phyloP scores from a whole-genome alignment of 2,888 invertebrate genomes.

The Calameuta filiformis region DNA sequence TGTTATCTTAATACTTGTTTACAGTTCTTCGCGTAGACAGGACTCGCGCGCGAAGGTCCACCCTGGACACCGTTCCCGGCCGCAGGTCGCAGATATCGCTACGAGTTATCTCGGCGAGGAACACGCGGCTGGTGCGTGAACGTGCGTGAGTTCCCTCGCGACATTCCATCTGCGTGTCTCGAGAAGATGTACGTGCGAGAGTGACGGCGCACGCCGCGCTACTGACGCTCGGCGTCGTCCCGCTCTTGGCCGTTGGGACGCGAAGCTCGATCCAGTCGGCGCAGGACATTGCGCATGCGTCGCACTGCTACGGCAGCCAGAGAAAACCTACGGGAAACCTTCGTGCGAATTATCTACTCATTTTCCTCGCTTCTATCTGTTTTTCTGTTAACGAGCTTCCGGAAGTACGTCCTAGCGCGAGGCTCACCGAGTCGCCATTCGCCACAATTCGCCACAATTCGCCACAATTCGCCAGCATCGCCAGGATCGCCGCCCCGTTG shows the following conservation, averaged over 20 bases:
- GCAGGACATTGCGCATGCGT: slow-evolving; percentile 13
- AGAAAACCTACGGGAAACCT: background rate
- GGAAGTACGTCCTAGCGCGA: too few species aligned
- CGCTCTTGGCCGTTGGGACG: slow-evolving; percentile 19
- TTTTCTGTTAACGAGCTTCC: too few species aligned
- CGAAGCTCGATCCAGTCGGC: slow-evolving; percentile 11
- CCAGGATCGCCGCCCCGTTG: background rate
- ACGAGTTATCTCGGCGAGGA: slow-evolving; percentile 37
- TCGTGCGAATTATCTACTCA: too few species aligned
- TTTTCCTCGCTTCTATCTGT: too few species aligned
- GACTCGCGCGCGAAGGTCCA: too few species aligned
- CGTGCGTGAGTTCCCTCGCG: slow-evolving; percentile 15
- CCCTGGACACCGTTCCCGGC: too few species aligned
- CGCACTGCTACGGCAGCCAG: background rate
- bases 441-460: too few species aligned
- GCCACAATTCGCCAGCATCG: too few species aligned
- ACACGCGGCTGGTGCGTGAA: slow-evolving; percentile 28
- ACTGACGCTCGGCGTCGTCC: slow-evolving; percentile 60
- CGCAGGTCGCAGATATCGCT: too few species aligned
- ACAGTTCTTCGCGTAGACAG: too few species aligned
- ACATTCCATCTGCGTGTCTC: slow-evolving; percentile 28
- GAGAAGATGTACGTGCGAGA: slow-evolving; percentile 55
- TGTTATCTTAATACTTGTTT: background rate
- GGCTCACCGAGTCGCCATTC: too few species aligned
- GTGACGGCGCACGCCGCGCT: slow-evolving; percentile 64